Evolutionary conservation across 1,140 invertebrate species (phyloP), one percentile per base, ranked within the genome.

Genomic region (Bombus balteatus): DNA sequence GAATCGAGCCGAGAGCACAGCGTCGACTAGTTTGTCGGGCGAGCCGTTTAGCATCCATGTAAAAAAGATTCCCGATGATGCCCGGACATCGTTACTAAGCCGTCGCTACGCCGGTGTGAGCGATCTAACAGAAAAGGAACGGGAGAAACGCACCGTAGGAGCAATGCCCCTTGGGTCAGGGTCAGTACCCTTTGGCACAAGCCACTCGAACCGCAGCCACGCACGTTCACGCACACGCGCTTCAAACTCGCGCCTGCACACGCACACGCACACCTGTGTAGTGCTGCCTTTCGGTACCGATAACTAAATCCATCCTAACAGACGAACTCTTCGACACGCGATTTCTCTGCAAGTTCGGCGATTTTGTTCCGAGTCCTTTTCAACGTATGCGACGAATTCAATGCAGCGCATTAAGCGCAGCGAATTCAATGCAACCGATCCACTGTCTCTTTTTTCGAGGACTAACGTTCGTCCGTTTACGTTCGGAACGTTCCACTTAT

Each of bases 141-240:
- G 92, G 75, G 85, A 91, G 92, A 94, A 93, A 93, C 91, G 91
- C 86, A 87, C 88, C 91, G 91, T 91, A 94, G 92, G 94, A 93
- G 91, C 93, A 94, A 94, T 94, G 94, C 93, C 94, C 94, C 92
- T 92, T 93, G 92, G 93, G 92, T 94, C 93, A 93, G 94, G 95
- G 94, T 95, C 94, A 95, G 90, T 94, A 94, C 94, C 94, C 94
- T 94, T 95, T 95, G 92, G 87, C 89, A 90, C 91, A 87, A 87
- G 87, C 80, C 89, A 85, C 88, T 85, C 88, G 85, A 71, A 89
- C 81, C 89, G 76, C 85, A 86, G 83, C 81, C 87, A 81, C 81
- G 87, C 89, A 86, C 82, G 75, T 73, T 81, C 87, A 82, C 68
- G 76, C 83, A 81, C 79, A 71, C 70, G 73, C 47, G 73, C 66